Percentiles rank a stretch among this genome's conserved stretches.
phyloP scores from a whole-genome alignment of 2,113 vertebrate species.

The Centropristis striata region DNA sequence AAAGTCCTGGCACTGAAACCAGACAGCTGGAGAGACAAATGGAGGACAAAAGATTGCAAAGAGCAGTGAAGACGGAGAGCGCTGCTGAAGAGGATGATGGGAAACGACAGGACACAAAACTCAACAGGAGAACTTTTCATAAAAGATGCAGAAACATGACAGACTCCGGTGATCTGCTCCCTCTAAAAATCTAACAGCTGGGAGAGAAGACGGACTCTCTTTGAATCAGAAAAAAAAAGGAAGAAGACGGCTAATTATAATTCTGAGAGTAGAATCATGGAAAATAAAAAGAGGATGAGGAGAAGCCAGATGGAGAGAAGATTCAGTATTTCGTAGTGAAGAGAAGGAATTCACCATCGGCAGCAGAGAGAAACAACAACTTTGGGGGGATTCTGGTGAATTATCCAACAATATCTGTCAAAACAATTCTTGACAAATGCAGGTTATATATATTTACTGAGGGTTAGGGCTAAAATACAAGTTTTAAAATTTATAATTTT shows the following conservation, averaged over 20 bases:
- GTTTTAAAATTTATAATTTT: too few relatives aligned
- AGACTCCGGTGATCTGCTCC: neutral
- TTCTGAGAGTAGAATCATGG: neutral
- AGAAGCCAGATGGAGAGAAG: too few relatives aligned
- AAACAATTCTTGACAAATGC: too few relatives aligned
- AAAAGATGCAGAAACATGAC: slow-evolving; percentile 8
- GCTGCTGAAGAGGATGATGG: neutral
- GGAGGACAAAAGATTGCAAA: neutral
- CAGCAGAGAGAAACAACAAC: too few relatives aligned
- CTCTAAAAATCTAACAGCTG: neutral
- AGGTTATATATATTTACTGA: too few relatives aligned
- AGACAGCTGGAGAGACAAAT: neutral
- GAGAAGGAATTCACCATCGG: too few relatives aligned
- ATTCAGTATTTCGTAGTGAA: too few relatives aligned
- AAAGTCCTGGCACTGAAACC: too few relatives aligned
- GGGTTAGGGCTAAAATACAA: too few relatives aligned
- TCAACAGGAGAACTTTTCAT: neutral
- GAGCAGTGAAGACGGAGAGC: neutral
- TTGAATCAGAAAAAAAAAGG: neutral
- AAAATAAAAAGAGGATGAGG: neutral
- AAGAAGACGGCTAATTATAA: neutral
- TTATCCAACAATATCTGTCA: too few relatives aligned
- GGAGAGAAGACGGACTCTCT: neutral
- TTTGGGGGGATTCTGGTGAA: too few relatives aligned
- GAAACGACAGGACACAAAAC: neutral